Percentiles rank a stretch among this genome's conserved stretches.
phyloP scores from a whole-genome alignment of 2,797 vertebrate genomes.

The Eospalax fontanierii region DNA sequence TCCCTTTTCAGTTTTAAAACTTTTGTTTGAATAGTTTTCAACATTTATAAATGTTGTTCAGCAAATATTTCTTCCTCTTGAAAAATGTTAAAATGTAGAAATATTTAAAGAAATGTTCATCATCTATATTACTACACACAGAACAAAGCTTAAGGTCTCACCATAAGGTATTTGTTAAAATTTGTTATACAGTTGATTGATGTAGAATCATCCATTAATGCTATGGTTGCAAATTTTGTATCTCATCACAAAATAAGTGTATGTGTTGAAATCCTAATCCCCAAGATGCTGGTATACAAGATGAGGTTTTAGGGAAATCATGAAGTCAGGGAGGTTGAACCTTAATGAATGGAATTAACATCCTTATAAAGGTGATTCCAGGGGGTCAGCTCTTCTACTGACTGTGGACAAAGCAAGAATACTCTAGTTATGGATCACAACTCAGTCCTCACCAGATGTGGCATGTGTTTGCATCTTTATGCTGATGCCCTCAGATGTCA shows the following conservation, averaged over 20 bases:
- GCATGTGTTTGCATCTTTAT: background rate
- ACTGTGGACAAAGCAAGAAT: background rate
- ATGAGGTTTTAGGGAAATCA: background rate
- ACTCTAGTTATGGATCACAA: background rate
- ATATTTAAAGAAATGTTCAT: background rate
- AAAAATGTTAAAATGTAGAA: slow-evolving; percentile 1
- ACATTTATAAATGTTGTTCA: background rate
- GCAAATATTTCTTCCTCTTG: slow-evolving; percentile 41
- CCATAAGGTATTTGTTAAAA: background rate
- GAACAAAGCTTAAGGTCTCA: background rate
- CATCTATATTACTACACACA: background rate
- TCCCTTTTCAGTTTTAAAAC: slow-evolving; percentile 51
- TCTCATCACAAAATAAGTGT: background rate
- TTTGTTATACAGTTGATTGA: background rate
- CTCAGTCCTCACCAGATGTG: background rate
- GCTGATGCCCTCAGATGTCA: background rate
- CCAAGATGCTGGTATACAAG: background rate
- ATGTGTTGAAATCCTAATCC: background rate
- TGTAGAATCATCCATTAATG: background rate
- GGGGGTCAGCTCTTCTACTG: background rate
- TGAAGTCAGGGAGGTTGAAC: too few relatives aligned
- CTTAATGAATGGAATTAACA: background rate
- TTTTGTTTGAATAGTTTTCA: background rate
- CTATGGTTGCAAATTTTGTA: background rate
- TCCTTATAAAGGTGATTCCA: background rate